Conservation (phyloP, 2,888 invertebrate genomes). For the Ellobium chinense region DNA sequence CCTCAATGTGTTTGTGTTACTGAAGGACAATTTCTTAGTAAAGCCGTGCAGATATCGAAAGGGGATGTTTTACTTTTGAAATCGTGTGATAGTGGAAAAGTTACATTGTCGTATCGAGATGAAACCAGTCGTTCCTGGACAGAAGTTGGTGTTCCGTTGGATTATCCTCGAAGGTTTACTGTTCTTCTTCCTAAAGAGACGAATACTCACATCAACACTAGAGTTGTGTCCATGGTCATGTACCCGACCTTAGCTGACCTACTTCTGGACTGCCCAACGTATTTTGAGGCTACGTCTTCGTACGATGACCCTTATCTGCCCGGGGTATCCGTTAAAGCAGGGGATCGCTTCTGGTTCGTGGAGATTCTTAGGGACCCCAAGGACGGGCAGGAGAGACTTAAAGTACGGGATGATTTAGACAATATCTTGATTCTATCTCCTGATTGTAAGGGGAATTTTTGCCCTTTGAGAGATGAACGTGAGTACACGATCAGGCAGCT, state of each 20-base stretch:
- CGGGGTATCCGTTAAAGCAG: conserved; percentile 61
- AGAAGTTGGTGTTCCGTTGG: conserved; percentile 59
- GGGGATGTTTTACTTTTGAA: conserved; percentile 65
- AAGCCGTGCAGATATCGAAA: conserved; percentile 48
- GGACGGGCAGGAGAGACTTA: conserved; percentile 58
- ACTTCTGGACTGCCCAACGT: conserved; percentile 66
- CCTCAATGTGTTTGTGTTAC: conserved; percentile 63
- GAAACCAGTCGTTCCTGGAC: conserved; percentile 56
- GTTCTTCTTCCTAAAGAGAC: conserved; percentile 58
- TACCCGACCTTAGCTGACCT: conserved; percentile 64
- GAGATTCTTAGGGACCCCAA: conserved; percentile 53
- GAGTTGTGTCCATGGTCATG: conserved; percentile 43
- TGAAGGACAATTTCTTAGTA: conserved; percentile 57
- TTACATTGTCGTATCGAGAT: conserved; percentile 61
- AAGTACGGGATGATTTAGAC: conserved; percentile 61
- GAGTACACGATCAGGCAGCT: conserved; percentile 64
- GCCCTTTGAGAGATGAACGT: conserved; percentile 58
- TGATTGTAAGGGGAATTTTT: conserved; percentile 65
- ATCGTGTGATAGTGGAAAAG: conserved; percentile 57
- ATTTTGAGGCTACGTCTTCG: conserved; percentile 63
- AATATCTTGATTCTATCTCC: conserved; percentile 59
- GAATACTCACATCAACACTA: neutral
- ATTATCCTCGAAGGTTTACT: conserved; percentile 61
- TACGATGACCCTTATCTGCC: conserved; percentile 70
- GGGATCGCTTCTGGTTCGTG: conserved; percentile 64